Evolutionary conservation across 1,140 invertebrate genomes (phyloP), one percentile per base, ranked within the genome.

Genomic region (Drosophila tristis): DNA sequence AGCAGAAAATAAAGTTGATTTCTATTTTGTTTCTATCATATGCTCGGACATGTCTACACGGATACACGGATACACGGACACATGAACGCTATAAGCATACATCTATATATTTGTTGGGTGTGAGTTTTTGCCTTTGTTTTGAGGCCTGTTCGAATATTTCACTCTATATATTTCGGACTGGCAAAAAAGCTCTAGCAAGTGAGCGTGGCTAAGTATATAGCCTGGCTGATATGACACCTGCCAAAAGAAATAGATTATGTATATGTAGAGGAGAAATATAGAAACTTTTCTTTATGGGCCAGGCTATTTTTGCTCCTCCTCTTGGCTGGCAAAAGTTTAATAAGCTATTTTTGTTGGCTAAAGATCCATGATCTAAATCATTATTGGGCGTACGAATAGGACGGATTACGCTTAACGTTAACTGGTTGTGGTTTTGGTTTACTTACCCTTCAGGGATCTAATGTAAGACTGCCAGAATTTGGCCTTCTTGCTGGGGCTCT

Each of bases 391-490:
- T 20, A 20, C 20, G 20, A 3, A 23, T 4, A 16, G 4, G 5
- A 13, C 2, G n/a, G n/a, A 23, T 13, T 25, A 26, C 1, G 8
- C 0, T 15, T 29, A 20, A 20, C 20, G 20, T 20, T 8, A 59
- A 31, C 4, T 25, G 13, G n/a, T 20, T 13, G 1, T 20, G 20
- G 20, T 20, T 13, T 0, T 20, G 20, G 20, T 20, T 39, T 9
- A 64, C 82, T 94, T 93, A 97, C 96, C 96, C 95, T 97, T 97
- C 79, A 97, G 94, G 93, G 96, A 97, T 93, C 96, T 95, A 92
- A 97, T 96, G 92, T 97, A 97, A 86, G 96, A 97, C 93, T 97
- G 96, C 96, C 96, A 97, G 93, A 97, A 97, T 94, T 96, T 97
- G 91, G 96, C 96, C 93, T 97, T 97, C 93, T 96, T 97, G 93